Evolutionary conservation across 2,888 invertebrate species (phyloP).

Genomic region (Idaea dimidiata): DNA sequence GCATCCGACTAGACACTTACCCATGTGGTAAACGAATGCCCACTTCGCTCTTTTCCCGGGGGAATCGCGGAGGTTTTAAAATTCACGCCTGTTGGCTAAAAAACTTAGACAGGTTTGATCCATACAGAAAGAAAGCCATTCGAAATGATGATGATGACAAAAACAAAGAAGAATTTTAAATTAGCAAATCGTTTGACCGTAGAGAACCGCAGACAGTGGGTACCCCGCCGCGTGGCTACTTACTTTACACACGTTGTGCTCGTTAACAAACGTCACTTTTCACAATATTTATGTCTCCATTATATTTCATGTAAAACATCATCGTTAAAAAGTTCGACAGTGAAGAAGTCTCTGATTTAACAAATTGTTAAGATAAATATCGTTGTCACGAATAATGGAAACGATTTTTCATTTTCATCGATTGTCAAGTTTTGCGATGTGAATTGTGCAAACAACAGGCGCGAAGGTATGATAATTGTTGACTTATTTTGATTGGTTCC

Average conservation of each 20-base stretch:
- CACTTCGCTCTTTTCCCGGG: too few relatives aligned
- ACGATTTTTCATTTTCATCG: neutral
- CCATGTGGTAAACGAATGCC: too few relatives aligned
- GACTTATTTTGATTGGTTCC: neutral
- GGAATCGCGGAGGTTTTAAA: too few relatives aligned
- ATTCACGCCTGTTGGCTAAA: too few relatives aligned
- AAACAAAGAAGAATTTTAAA: constrained; percentile 72
- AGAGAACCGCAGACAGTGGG: constrained; percentile 42
- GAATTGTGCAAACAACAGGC: neutral
- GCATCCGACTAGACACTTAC: too few relatives aligned
- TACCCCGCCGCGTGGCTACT: constrained; percentile 70
- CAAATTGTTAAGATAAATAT: constrained; percentile 7
- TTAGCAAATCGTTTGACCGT: constrained; percentile 64
- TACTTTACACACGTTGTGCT: constrained; percentile 59
- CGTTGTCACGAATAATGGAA: neutral
- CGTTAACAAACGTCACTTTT: constrained; percentile 76
- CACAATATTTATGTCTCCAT: constrained; percentile 76
- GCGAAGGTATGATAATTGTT: neutral
- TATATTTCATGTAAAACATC: constrained; percentile 69
- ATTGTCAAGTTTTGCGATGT: neutral
- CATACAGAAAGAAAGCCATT: too few relatives aligned
- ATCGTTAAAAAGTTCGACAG: constrained; percentile 54
- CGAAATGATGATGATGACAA: too few relatives aligned
- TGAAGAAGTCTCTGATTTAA: constrained; percentile 36
- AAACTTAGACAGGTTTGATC: too few relatives aligned